Conservation (phyloP, 1,140 invertebrate species). For the Drosophila littoralis region DNA sequence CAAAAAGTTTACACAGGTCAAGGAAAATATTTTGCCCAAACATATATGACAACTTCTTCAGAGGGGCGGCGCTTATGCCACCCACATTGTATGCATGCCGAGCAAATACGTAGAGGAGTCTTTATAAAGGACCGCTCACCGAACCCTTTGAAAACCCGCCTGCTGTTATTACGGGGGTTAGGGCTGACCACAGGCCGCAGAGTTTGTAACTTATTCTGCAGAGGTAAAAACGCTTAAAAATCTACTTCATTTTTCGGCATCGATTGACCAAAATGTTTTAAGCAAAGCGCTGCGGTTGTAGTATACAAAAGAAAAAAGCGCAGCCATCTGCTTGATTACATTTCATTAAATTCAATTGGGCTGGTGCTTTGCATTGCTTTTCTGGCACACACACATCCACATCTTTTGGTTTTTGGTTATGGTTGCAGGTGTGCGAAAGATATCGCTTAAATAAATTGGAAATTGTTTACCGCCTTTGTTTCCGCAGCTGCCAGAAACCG, state of each 20-base stretch:
- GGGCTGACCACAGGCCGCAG: slow-evolving; percentile 43
- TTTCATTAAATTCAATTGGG: slow-evolving; percentile 50
- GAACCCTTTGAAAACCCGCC: slow-evolving; percentile 23
- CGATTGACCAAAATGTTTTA: slow-evolving; percentile 46
- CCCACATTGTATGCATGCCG: slow-evolving; percentile 48
- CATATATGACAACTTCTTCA: slow-evolving; percentile 64
- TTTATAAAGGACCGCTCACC: slow-evolving; percentile 7
- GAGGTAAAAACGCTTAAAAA: slow-evolving; percentile 50
- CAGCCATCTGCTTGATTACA: slow-evolving; percentile 74
- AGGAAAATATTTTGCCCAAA: slow-evolving; percentile 72
- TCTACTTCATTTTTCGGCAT: slow-evolving; percentile 60
- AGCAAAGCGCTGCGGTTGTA: slow-evolving; percentile 17
- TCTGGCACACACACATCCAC: background rate
- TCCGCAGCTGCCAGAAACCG: slow-evolving; percentile 32
- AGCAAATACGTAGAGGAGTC: slow-evolving; percentile 43
- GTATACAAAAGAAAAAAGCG: slow-evolving; percentile 22
- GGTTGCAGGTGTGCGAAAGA: slow-evolving; percentile 37
- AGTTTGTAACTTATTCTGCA: slow-evolving; percentile 50
- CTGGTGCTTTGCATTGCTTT: slow-evolving; percentile 11
- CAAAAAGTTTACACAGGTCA: slow-evolving; percentile 72
- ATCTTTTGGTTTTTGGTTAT: slow-evolving; percentile 4
- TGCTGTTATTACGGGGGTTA: slow-evolving; percentile 22
- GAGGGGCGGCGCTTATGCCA: slow-evolving; percentile 34
- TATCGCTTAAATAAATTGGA: slow-evolving; percentile 74
- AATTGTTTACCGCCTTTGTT: slow-evolving; percentile 59